phyloP scores from a whole-genome alignment of 2,797 vertebrate species.

The Poliocrania exsul region DNA sequence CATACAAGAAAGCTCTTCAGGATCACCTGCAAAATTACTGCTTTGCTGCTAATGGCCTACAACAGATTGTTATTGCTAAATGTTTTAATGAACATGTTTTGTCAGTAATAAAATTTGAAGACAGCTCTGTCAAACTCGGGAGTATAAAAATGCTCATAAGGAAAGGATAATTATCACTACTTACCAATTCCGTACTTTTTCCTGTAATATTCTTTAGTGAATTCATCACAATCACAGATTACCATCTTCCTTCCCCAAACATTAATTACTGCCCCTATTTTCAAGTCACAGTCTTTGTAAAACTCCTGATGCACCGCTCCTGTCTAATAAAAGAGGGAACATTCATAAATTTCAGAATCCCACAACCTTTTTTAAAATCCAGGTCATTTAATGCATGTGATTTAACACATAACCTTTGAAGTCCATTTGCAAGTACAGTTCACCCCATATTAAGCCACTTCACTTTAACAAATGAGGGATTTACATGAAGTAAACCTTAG shows the following conservation, averaged over 20 bases:
- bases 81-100: constrained; percentile 38
- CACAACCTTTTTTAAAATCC: not conserved
- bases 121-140: not conserved
- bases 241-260: constrained; percentile 89
- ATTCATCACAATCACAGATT: constrained; percentile 91
- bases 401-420: not conserved
- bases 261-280: constrained; percentile 85
- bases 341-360: constrained; percentile 15
- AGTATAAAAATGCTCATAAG: constrained; percentile 18
- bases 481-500: not conserved
- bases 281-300: constrained; percentile 89
- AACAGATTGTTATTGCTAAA: constrained; percentile 34
- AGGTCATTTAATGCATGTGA: not conserved
- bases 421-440: not conserved
- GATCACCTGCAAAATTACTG: constrained; percentile 48
- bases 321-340: constrained; percentile 76
- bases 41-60: constrained; percentile 28
- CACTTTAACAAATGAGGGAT: not conserved
- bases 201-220: constrained; percentile 90
- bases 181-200: constrained; percentile 89
- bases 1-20: not conserved
- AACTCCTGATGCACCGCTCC: constrained; percentile 83
- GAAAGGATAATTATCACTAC: constrained; percentile 50
- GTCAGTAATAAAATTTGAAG: constrained; percentile 25
- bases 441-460: not conserved